Percentiles rank a stretch among this genome's conserved stretches.
phyloP scores from a whole-genome alignment of 2,888 invertebrate genomes.

The Osmoderma eremita region DNA sequence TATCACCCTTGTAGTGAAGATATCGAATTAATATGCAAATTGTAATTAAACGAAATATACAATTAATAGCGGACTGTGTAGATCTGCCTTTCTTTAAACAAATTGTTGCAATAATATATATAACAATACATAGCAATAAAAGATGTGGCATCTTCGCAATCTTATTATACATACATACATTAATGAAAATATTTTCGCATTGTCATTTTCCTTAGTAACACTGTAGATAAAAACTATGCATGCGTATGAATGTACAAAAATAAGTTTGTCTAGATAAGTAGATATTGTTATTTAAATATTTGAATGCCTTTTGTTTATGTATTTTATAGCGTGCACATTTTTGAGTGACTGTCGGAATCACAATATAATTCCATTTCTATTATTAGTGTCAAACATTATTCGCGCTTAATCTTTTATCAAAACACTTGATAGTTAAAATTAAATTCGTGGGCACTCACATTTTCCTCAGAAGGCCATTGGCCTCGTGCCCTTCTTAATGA shows the following conservation, averaged over 20 bases:
- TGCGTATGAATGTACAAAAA: not conserved
- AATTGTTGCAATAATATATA: no score
- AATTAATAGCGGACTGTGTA: no score
- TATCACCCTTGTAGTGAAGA: no score
- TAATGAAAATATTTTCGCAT: slow-evolving; percentile 3
- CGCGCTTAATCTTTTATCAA: not conserved
- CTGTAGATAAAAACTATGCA: not conserved
- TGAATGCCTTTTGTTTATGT: slow-evolving; percentile 26
- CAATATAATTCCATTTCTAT: not conserved
- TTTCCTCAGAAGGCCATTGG: slow-evolving; percentile 8
- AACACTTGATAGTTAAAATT: slow-evolving; percentile 2
- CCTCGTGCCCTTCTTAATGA: slow-evolving; percentile 5
- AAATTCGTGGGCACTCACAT: not conserved
- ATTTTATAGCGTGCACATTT: slow-evolving; percentile 33
- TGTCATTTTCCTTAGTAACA: slow-evolving; percentile 24
- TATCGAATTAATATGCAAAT: no score
- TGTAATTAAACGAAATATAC: no score
- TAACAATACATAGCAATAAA: no score
- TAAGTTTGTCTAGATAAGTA: slow-evolving; percentile 2
- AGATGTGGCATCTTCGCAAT: no score
- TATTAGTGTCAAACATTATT: not conserved
- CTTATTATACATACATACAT: no score
- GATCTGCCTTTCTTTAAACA: no score
- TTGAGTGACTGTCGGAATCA: slow-evolving; percentile 2
- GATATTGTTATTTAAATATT: slow-evolving; percentile 12